Conservation (phyloP, 2,797 vertebrate species). For the Helicolenus hilgendorfi region DNA sequence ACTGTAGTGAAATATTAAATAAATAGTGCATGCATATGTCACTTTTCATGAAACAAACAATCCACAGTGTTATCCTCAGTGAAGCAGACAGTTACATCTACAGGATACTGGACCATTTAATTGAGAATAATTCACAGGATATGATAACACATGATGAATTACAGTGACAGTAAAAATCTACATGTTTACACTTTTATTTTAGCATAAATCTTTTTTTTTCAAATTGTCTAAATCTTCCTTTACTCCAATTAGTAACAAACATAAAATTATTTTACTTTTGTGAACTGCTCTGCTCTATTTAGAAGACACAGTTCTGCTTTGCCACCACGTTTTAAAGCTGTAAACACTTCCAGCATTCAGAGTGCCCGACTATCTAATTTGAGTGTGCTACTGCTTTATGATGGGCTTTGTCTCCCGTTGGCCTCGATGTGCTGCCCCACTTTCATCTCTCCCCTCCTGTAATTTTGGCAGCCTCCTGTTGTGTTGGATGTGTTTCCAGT, state of each 20-base stretch:
- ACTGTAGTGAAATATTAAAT: neutral
- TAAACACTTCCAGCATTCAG: constrained; percentile 34
- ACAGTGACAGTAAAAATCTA: neutral
- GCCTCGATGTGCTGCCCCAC: constrained; percentile 63
- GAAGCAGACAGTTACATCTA: neutral
- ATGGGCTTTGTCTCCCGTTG: constrained; percentile 53
- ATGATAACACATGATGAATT: neutral
- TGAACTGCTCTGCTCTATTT: neutral
- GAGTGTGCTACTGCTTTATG: constrained; percentile 53
- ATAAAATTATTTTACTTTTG: neutral
- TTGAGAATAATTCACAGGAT: neutral
- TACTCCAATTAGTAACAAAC: neutral
- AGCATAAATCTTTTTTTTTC: neutral
- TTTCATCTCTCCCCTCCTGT: constrained; percentile 74
- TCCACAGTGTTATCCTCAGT: neutral
- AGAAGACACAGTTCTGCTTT: neutral
- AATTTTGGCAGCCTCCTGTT: constrained; percentile 73
- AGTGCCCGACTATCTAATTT: constrained; percentile 22
- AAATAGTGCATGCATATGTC: neutral
- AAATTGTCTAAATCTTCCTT: neutral
- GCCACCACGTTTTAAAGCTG: constrained; percentile 8
- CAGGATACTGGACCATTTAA: neutral
- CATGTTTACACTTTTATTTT: neutral
- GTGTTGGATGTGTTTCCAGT: constrained; percentile 69
- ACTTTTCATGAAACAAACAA: neutral